Evolutionary conservation across 2,113 vertebrate genomes (phyloP), one percentile per base, ranked within the genome.

Genomic region (Thymallus thymallus): DNA sequence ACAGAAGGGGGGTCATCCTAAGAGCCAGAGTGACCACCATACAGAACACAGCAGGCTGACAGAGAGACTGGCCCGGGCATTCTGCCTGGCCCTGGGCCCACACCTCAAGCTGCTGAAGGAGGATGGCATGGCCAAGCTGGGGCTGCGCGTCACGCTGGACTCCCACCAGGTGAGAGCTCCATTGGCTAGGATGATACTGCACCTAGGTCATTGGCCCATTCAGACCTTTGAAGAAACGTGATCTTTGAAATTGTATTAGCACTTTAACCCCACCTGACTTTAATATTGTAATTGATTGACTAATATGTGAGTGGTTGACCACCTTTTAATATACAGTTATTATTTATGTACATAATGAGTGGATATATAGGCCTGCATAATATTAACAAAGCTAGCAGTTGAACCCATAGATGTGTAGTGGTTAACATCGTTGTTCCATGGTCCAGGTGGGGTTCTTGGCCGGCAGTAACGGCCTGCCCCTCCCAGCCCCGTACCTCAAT

Each of bases 81-180:
- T 99, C 79, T 99, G 96, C 80, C 82, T 96, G 76, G 96, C 97
- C 0, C 91, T 99, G 71, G 98, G 95, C 85, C 96, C 97, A 58
- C 96, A 98, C 55, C 94, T 99, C 32, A 98, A 98, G 66, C 86
- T 99, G 80, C 77, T 99, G 48, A 98, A 99, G 76, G 98, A 99
- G 89, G 98, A 99, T 9, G 98, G 97, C 68, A 96, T 98, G 95
- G 96, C 98, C 14, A 97, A 98, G 76, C 90, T 99, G 76, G 97
- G 96, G 1, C 92, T 99, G 48, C 96, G 98, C 0, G 95, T 99
- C 32, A 96, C 95, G 0, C 94, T 99, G 20, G 95, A 98, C 76
- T 90, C 95, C 0, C 96, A 98, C 79, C 96, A 98, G 93, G 98
- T 99, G 84, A 91, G 90, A 22, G 30, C 30, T 6, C 32, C n/a